Base-by-base conservation (phyloP, 2,888 invertebrate species). In the Leucophenga montana region DNA sequence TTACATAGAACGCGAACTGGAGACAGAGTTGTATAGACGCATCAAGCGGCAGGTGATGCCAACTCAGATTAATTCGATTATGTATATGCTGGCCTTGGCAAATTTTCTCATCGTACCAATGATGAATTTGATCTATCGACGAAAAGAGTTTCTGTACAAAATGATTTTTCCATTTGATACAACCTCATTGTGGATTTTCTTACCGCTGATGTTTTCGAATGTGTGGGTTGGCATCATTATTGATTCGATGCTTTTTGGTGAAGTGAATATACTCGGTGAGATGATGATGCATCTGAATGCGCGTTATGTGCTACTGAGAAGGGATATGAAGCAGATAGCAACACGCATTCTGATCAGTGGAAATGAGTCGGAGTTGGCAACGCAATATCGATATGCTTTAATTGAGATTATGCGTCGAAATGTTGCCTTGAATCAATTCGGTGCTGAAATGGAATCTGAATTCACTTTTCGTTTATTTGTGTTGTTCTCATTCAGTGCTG, bases 401-500 rank as follows among this genome's bases (percentile, higher is more conserved):
- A n/a, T 75, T 6, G 46, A 69, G 3, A 74, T 78, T 0, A 65
- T 85, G 0, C 31, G 73, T 0, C 75, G 72, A 2, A 82, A 82
- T 69, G 75, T 80, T 1, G 67, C 71, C 0, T 64, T 87, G 8
- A 80, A 83, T 70, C 62, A 74, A n/a, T 87, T 87, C 67, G 78
- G 76, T 0, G 71, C 68, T 0, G 71, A 79, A 11, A 64, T 87
- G 46, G 83, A 86, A 72, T 6, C 68, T 0, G 80, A 80, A 16
- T 85, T 82, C 54, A 79, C 78, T 0, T 78, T 82, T 67, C 79
- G 85, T 0, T 76, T 86, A 11, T 87, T 87, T 57, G 70, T 84
- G 8, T 78, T 80, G 77, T 82, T 87, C 61, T 72, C 78, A 2
- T 83, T 82, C 27, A 82, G 85, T 18, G 83, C 87, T 0, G 53